Evolutionary conservation across 2,888 invertebrate species (phyloP).

Genomic region (Notocelia uddmanniana): DNA sequence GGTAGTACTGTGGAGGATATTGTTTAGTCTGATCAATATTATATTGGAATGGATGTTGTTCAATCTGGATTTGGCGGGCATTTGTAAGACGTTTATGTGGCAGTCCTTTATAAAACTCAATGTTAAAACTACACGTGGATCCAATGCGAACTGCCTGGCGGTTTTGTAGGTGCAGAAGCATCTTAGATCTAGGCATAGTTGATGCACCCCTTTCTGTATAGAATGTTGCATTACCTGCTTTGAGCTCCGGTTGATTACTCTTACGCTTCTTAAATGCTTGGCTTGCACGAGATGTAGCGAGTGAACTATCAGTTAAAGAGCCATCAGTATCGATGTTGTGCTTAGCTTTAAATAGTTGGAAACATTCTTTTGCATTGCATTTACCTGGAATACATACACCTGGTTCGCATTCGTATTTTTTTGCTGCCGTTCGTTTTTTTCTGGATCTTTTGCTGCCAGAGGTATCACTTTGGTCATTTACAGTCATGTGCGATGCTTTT

Average conservation of each 20-base stretch:
- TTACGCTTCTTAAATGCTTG: background rate
- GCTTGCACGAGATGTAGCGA: background rate
- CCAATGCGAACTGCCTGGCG: conserved; percentile 19
- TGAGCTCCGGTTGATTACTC: background rate
- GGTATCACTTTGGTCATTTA: background rate
- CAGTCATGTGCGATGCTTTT: background rate
- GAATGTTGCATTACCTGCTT: background rate
- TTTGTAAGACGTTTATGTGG: background rate
- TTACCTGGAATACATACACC: conserved; percentile 8
- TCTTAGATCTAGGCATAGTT: conserved; percentile 1
- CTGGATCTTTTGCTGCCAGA: background rate
- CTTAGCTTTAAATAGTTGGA: background rate
- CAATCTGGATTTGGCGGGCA: background rate
- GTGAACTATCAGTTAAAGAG: background rate
- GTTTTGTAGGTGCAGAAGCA: background rate
- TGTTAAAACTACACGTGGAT: conserved; percentile 20
- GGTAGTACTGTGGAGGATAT: background rate
- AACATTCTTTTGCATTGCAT: conserved; percentile 1
- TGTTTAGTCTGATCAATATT: background rate
- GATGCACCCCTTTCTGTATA: conserved; percentile 11
- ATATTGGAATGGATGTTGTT: background rate
- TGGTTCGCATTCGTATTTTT: background rate
- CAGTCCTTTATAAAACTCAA: conserved; percentile 19
- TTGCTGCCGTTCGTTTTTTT: background rate
- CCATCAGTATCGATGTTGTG: background rate